These are phyloP conservation scores for Chelmon rostratus DNA, from an alignment of 2,797 vertebrate genomes.

Conservation along the genomic window DNA sequence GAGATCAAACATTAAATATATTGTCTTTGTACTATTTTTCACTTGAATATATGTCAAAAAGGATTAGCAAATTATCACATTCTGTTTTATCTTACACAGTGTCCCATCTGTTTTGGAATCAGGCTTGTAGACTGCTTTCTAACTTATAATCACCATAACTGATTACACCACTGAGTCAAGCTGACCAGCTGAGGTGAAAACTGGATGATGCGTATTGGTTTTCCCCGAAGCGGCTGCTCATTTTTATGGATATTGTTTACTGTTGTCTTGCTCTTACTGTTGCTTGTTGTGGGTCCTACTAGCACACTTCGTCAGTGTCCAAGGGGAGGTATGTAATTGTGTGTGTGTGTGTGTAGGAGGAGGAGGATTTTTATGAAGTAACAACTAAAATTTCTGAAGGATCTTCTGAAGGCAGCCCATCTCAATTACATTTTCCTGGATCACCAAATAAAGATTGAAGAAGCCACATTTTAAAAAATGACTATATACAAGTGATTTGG, in stretches of 20 bases:
- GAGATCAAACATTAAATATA: too few species aligned
- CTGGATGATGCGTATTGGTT: slow-evolving; percentile 5
- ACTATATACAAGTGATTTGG: neutral
- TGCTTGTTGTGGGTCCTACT: slow-evolving; percentile 13
- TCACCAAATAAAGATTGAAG: neutral
- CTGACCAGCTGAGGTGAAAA: slow-evolving; percentile 28
- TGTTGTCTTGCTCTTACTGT: slow-evolving; percentile 29
- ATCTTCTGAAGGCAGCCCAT: slow-evolving; percentile 34
- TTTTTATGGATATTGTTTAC: slow-evolving; percentile 29
- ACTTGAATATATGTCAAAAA: too few species aligned
- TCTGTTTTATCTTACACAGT: too few species aligned
- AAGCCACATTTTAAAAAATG: neutral
- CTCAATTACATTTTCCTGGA: neutral
- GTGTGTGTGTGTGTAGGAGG: slow-evolving; percentile 17
- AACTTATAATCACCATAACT: neutral
- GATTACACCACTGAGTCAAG: slow-evolving; percentile 26
- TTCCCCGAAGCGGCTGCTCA: slow-evolving; percentile 22
- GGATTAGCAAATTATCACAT: too few species aligned
- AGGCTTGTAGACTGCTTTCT: neutral
- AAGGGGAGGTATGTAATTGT: neutral
- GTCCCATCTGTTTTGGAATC: too few species aligned
- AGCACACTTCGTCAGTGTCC: slow-evolving; percentile 20
- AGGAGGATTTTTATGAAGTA: slow-evolving; percentile 37
- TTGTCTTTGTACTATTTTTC: too few species aligned
- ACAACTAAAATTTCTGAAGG: slow-evolving; percentile 11